Base-by-base conservation (phyloP, 2,113 vertebrate genomes). In the Maylandia zebra region DNA sequence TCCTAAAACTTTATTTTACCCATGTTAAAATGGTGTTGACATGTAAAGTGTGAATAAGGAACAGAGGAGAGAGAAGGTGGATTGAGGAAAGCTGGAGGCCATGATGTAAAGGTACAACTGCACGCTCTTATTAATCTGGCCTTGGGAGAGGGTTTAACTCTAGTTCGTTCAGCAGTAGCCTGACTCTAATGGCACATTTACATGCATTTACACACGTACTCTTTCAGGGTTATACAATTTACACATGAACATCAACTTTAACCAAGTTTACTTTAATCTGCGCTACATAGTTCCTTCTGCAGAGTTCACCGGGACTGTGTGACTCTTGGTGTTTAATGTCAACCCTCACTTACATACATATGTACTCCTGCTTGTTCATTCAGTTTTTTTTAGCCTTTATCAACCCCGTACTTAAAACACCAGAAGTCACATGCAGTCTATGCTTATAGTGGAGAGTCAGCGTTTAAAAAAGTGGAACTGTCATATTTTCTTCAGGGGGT, bases 401-500 rank as follows among this genome's bases (percentile, higher is more conserved):
- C 38, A 88, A 84, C 89, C 89, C 61, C 2, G 7, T 56, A 48
- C 74, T 80, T 43, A 41, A 38, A 9, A 30, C 80, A 5, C 55
- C 30, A 66, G 50, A 94, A 83, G 91, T 96, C 94, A 95, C 91
- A 86, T 94, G 95, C 90, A 85, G 91, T 93, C 93, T 94, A 89
- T 6, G 24, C 84, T 86, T 9, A 11, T 36, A 84, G 8, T 41
- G 41, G 81, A 81, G 74, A 94, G 92, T 96, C 95, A 96, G 95
- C 96, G 90, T 57, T 56, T 88, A 95, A 92, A 90, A 96, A 95
- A 94, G 93, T 93, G 94, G 95, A 96, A 96, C 71, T 86, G 19
- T 64, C 16, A 38, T 55, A 43, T 9, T 55, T 86, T 81, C 89
- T 90, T 81, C 82, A 22, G 34, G 79, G 59, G 27, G 41, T 86